A percentile compares a stretch with the other conserved stretches of the same genome.
Evolutionary conservation across 92 coral and sea anemone genomes (phyloP).

Genomic region (Muricea muricata): DNA sequence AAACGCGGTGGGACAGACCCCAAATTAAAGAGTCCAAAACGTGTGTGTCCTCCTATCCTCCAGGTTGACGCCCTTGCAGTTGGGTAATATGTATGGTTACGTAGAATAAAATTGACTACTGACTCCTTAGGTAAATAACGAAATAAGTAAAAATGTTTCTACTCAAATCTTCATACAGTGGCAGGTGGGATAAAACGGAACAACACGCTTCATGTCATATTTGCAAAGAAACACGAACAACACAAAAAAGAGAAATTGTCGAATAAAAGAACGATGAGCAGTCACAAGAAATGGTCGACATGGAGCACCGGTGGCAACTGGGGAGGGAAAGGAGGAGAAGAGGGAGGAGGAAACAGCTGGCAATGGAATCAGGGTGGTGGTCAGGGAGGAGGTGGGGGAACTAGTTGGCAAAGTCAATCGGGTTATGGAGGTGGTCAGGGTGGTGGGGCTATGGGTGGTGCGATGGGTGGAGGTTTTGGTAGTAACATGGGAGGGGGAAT

Average conservation of each 20-base stretch:
- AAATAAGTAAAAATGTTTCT: no score
- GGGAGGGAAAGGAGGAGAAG: constrained; percentile 11
- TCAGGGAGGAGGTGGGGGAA: constrained; percentile 14
- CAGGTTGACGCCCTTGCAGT: no score
- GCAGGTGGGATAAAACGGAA: not conserved
- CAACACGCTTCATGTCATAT: not conserved
- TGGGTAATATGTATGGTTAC: no score
- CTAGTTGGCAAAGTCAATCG: not conserved
- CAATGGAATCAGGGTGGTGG: no score
- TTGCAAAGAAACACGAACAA: not conserved
- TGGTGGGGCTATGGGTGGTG: constrained; percentile 15
- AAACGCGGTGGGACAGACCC: no score
- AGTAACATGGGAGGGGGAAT: constrained; percentile 17
- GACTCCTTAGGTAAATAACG: no score
- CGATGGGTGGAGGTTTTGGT: not conserved
- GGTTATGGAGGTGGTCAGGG: constrained; percentile 21
- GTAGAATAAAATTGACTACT: no score
- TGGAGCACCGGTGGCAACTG: not conserved
- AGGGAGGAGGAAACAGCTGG: not conserved
- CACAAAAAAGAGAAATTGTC: not conserved
- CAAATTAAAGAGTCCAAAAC: no score
- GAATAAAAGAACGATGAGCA: not conserved
- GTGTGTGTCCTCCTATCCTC: no score
- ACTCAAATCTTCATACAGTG: not conserved
- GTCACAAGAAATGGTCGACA: not conserved